A percentile compares a stretch with the other conserved stretches of the same genome.
Conservation (phyloP, 2,113 vertebrate genomes). For the Oryzias melastigma region DNA sequence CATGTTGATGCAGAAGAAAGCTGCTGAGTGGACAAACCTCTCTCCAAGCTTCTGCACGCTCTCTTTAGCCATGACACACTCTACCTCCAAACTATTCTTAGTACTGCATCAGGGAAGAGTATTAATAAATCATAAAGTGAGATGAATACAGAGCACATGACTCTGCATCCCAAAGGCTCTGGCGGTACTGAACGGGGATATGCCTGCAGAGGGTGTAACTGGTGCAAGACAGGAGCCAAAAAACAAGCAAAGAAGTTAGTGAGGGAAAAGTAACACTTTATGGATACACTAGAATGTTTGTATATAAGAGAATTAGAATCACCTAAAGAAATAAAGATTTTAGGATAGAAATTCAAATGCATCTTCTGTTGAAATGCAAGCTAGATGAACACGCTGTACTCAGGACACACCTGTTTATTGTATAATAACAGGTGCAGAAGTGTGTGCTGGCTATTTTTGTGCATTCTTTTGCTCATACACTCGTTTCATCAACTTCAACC, state of each 20-base stretch:
- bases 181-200: constrained; percentile 25
- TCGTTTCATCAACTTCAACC: not conserved
- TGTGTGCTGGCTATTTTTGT: not conserved
- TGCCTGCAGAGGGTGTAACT: constrained; percentile 8
- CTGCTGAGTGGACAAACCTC: constrained; percentile 55
- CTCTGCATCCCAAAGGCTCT: constrained; percentile 43
- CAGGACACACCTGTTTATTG: not conserved
- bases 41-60: constrained; percentile 20
- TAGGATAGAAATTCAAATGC: not conserved
- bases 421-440: not conserved
- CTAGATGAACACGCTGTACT: not conserved
- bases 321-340: too few species aligned
- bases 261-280: not conserved
- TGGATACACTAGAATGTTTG: constrained; percentile 5
- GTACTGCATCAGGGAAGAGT: constrained; percentile 59
- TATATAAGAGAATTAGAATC: not conserved
- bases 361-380: not conserved
- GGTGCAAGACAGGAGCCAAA: constrained; percentile 17
- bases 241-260: constrained; percentile 4
- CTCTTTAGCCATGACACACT: constrained; percentile 31
- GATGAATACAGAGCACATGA: constrained; percentile 68
- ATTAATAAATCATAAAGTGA: constrained; percentile 75
- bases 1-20: constrained; percentile 39
- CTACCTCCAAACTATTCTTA: constrained; percentile 69
- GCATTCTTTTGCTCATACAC: not conserved